phyloP scores from a whole-genome alignment of 2,797 vertebrate species.

The Lepilemur ruficaudatus region DNA sequence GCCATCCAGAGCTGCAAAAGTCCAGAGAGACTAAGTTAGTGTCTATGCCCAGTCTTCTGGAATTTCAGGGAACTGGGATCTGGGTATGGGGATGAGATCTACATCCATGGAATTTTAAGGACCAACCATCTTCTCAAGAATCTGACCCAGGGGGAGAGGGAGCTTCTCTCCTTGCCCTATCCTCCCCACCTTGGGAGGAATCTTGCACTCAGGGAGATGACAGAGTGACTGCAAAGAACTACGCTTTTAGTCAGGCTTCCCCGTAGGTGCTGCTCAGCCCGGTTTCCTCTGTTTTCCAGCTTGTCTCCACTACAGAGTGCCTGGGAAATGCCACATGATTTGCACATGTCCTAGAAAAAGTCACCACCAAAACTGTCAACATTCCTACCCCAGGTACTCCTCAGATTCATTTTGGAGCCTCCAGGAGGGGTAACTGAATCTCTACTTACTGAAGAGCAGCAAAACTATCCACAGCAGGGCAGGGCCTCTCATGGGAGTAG shows the following conservation, averaged over 20 bases:
- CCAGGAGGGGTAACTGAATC: rapidly evolving
- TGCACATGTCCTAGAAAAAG: not conserved
- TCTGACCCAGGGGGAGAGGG: not conserved
- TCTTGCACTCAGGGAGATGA: not conserved
- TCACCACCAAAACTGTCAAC: not conserved
- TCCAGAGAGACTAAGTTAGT: constrained; percentile 47
- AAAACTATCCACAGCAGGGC: not conserved
- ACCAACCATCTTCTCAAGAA: not conserved
- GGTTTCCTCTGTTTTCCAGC: not conserved
- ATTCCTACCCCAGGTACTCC: not conserved
- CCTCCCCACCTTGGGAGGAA: not conserved
- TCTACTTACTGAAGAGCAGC: constrained; percentile 64
- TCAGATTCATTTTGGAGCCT: not conserved
- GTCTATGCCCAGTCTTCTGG: not conserved
- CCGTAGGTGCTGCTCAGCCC: not conserved
- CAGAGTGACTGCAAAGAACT: not conserved
- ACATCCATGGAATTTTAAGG: not conserved
- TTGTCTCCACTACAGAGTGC: not conserved
- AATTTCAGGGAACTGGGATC: not conserved
- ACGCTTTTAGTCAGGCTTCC: not conserved
- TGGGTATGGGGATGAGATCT: not conserved
- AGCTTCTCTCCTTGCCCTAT: not conserved
- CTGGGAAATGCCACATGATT: not conserved
- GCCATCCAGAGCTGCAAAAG: constrained; percentile 59
- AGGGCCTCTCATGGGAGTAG: not conserved